Conservation (phyloP, 1,140 invertebrate genomes). For the Trachymyrmex septentrionalis region DNA sequence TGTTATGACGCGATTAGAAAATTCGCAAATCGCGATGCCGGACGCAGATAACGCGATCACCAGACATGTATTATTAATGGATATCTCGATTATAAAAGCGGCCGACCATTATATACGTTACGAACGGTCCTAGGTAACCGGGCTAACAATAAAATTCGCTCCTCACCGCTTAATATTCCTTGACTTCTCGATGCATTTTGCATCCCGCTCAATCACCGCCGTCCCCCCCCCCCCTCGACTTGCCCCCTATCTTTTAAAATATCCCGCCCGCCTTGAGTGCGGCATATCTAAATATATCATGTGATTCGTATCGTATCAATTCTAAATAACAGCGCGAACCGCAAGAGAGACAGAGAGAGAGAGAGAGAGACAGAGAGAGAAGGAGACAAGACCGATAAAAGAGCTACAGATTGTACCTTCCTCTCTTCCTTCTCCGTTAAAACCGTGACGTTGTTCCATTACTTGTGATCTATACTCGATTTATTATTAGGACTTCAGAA, state of each 20-base stretch:
- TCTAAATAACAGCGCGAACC: conserved; percentile 59
- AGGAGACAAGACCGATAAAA: conserved; percentile 32
- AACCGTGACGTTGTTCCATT: background rate
- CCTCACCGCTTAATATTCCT: background rate
- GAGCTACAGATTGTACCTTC: conserved; percentile 3
- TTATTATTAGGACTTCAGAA: conserved; percentile 16
- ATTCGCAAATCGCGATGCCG: conserved; percentile 6
- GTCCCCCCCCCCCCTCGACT: background rate
- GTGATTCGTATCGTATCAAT: conserved; percentile 69
- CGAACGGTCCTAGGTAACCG: conserved; percentile 14
- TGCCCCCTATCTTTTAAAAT: conserved; percentile 69
- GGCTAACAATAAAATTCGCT: conserved; percentile 37
- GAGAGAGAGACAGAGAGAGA: background rate
- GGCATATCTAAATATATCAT: conserved; percentile 72
- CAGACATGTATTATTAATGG: conserved; percentile 44
- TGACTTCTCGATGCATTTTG: conserved; percentile 59
- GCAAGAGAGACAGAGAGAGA: background rate
- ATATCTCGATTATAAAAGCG: conserved; percentile 34
- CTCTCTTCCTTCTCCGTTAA: background rate
- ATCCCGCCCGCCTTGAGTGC: conserved; percentile 54
- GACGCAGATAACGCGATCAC: conserved; percentile 7
- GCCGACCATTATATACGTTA: conserved; percentile 4
- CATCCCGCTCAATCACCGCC: conserved; percentile 54
- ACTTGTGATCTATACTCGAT: background rate
- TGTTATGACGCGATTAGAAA: background rate